A percentile compares a stretch with the other conserved stretches of the same genome.
These are phyloP conservation scores for Lapara coniferarum DNA, from an alignment of 2,888 invertebrate species.

Conservation along the genomic window DNA sequence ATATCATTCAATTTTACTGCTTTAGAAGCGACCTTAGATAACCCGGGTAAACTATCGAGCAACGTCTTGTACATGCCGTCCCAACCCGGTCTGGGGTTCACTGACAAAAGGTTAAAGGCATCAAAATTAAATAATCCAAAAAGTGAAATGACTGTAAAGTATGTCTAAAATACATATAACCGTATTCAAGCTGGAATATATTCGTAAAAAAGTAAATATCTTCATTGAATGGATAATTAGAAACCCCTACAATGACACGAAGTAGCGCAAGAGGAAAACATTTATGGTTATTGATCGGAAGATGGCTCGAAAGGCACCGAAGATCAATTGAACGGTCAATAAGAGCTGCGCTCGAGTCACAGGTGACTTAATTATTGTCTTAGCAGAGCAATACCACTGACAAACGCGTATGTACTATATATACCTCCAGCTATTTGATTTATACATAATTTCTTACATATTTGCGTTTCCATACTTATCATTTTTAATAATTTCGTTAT, in stretches of 20 bases:
- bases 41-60: constrained; percentile 73
- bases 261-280: constrained; percentile 27
- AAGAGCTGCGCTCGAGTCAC: constrained; percentile 72
- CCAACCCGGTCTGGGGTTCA: constrained; percentile 41
- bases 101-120: constrained; percentile 43
- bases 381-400: constrained; percentile 50
- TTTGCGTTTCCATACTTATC: background rate
- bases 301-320: constrained; percentile 62
- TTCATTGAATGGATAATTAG: background rate
- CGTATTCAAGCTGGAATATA: too few species aligned
- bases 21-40: constrained; percentile 79
- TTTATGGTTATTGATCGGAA: constrained; percentile 43
- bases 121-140: constrained; percentile 4
- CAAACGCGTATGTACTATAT: constrained; percentile 45
- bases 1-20: constrained; percentile 83
- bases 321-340: constrained; percentile 76
- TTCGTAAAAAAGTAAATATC: background rate
- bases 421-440: constrained; percentile 38
- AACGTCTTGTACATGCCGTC: constrained; percentile 71
- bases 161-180: too few species aligned
- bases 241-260: background rate
- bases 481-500: background rate
- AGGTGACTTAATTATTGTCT: constrained; percentile 68
- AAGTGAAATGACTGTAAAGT: background rate
- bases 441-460: background rate